phyloP scores from a whole-genome alignment of 2,113 vertebrate genomes.

The Limanda limanda region DNA sequence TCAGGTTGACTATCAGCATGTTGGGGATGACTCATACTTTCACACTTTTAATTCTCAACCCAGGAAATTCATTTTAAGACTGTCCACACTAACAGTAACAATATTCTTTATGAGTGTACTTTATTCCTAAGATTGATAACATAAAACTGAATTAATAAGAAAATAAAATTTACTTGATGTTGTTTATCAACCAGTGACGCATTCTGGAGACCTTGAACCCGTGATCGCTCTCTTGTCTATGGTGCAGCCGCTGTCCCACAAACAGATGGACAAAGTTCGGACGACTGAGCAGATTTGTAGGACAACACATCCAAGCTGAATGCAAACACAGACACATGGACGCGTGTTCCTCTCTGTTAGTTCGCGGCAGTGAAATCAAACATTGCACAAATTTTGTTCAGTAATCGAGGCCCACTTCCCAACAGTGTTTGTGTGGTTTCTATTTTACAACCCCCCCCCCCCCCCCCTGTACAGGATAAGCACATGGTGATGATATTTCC shows the following conservation, averaged over 20 bases:
- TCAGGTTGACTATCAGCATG: too few species aligned
- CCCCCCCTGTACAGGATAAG: not conserved
- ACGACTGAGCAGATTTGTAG: conserved; percentile 37
- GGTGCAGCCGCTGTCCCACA: conserved; percentile 8
- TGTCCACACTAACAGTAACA: too few species aligned
- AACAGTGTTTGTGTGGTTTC: conserved; percentile 25
- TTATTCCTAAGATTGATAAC: not conserved
- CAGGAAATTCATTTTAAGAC: too few species aligned
- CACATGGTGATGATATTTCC: not conserved
- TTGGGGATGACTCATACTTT: not conserved
- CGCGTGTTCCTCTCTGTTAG: too few species aligned
- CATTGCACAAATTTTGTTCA: too few species aligned
- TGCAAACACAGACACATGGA: conserved; percentile 47
- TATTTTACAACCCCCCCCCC: not conserved
- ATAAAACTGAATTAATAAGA: too few species aligned
- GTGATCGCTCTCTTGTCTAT: not conserved
- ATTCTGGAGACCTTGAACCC: conserved; percentile 30
- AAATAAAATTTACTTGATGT: not conserved
- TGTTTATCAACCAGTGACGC: not conserved
- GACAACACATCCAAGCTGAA: not conserved
- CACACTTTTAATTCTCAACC: not conserved
- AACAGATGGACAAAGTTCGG: conserved; percentile 66
- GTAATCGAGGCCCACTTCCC: conserved; percentile 4
- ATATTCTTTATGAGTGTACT: not conserved
- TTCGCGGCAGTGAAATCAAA: too few species aligned